Evolutionary conservation across 2,888 invertebrate species (phyloP).

Genomic region (Liodrosophila aerea): DNA sequence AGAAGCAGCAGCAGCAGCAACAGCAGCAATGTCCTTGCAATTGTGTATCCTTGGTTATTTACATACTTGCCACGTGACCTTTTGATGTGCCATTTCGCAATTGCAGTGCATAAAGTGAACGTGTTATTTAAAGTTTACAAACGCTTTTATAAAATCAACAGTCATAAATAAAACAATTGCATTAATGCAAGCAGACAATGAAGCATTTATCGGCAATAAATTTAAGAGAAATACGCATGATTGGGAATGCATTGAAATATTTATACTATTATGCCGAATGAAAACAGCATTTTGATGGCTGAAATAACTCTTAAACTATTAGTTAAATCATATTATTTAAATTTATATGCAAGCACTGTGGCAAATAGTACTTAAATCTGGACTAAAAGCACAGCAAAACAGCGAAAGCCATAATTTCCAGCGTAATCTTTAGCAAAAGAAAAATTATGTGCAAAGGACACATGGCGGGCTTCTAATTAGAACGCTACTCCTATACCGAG

Average conservation of each 20-base stretch:
- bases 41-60: constrained; percentile 19
- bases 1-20: constrained; percentile 12
- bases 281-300: no score
- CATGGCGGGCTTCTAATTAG: constrained; percentile 46
- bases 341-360: no score
- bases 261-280: no score
- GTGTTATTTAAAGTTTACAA: constrained; percentile 1
- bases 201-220: constrained; percentile 46
- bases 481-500: constrained; percentile 7
- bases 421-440: constrained; percentile 22
- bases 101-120: neutral
- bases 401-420: constrained; percentile 11
- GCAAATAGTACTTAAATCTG: no score
- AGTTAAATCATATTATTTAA: no score
- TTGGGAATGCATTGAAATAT: constrained; percentile 16
- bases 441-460: constrained; percentile 28
- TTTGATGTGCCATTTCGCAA: no score
- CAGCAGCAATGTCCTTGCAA: constrained; percentile 25
- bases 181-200: constrained; percentile 25
- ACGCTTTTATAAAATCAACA: constrained; percentile 18
- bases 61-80: neutral
- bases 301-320: no score
- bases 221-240: constrained; percentile 1
- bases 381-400: neutral
- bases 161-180: constrained; percentile 3